A percentile compares a stretch with the other conserved stretches of the same genome.
Conservation (phyloP, 2,888 invertebrate genomes). For the Chironomus riparius region DNA sequence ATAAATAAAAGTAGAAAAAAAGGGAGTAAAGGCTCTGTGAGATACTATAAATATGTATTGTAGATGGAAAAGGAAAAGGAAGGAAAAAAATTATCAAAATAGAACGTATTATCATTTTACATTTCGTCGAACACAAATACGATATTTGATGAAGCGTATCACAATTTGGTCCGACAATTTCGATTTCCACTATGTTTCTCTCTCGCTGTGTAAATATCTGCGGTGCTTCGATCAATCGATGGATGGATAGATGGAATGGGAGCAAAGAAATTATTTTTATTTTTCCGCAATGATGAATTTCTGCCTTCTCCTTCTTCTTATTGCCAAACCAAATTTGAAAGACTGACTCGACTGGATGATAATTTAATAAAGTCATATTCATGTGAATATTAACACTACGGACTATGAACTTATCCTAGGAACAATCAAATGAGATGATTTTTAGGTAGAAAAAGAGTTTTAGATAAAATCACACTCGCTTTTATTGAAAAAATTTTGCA, state of each 20-base stretch:
- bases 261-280: neutral
- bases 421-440: neutral
- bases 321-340: neutral
- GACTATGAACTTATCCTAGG: too few relatives aligned
- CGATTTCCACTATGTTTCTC: neutral
- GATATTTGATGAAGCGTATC: slow-evolving; percentile 31
- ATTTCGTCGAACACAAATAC: slow-evolving; percentile 30
- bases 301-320: neutral
- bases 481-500: slow-evolving; percentile 10
- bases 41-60: neutral
- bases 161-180: slow-evolving; percentile 31
- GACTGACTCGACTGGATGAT: neutral
- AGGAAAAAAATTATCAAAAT: slow-evolving; percentile 16
- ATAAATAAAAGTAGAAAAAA: too few relatives aligned
- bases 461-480: neutral
- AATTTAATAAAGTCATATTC: too few relatives aligned
- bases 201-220: neutral
- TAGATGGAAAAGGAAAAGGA: neutral
- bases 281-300: neutral
- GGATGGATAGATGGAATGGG: neutral
- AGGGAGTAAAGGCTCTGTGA: too few relatives aligned
- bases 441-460: neutral
- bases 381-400: too few relatives aligned
- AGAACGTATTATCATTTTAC: slow-evolving; percentile 30
- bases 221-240: too few relatives aligned